These are phyloP conservation scores for Salvator merianae DNA, from an alignment of 2,113 vertebrate genomes.

Conservation along the genomic window DNA sequence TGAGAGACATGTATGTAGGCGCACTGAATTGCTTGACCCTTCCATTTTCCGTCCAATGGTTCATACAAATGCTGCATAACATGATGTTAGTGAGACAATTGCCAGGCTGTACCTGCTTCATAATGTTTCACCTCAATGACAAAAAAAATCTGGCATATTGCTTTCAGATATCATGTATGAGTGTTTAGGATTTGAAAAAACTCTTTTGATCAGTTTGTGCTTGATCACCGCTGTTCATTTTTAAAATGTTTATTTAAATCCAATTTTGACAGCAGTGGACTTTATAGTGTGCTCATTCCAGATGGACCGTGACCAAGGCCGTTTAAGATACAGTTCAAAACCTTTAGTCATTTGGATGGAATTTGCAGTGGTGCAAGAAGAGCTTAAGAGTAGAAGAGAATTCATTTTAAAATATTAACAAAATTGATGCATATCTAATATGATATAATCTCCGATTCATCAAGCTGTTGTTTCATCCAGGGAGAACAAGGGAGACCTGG, in stretches of 20 bases:
- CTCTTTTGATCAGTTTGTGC: not conserved
- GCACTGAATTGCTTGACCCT: not conserved
- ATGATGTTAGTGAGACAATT: not conserved
- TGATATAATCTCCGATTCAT: conserved; percentile 31
- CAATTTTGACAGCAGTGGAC: not conserved
- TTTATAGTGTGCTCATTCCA: not conserved
- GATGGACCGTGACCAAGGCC: not conserved
- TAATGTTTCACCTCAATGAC: not conserved
- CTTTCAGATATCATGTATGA: not conserved
- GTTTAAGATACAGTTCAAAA: not conserved
- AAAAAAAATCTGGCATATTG: not conserved
- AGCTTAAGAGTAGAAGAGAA: not conserved
- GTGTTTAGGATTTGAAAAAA: not conserved
- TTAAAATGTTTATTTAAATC: not conserved
- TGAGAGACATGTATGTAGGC: not conserved
- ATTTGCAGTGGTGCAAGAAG: not conserved
- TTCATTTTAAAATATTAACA: not conserved
- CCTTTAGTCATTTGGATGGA: not conserved
- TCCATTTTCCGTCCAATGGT: not conserved
- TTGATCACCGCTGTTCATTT: not conserved
- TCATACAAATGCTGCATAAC: not conserved
- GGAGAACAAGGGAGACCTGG: conserved; percentile 84
- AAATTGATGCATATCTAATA: not conserved
- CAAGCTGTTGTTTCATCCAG: conserved; percentile 71
- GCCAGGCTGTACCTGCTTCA: not conserved